A percentile compares a stretch with the other conserved stretches of the same genome.
These are phyloP conservation scores for Geophilus truncorum DNA, from an alignment of 2,888 invertebrate genomes.

Conservation along the genomic window DNA sequence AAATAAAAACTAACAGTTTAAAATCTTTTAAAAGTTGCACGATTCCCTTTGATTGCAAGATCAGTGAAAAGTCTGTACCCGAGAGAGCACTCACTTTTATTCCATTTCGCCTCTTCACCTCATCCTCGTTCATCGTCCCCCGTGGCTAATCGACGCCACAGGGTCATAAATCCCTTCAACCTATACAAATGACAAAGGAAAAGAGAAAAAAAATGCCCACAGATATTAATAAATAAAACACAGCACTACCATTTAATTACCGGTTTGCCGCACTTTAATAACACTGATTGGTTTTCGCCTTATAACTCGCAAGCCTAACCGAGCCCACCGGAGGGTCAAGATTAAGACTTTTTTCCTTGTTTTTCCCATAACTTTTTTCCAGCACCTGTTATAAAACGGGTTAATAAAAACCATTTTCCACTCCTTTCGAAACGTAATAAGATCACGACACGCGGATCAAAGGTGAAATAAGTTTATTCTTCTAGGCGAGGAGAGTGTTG, in stretches of 20 bases:
- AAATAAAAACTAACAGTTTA: not conserved
- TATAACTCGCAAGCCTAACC: too few relatives aligned
- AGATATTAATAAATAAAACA: not conserved
- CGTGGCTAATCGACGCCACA: slow-evolving; percentile 10
- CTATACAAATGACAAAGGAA: not conserved
- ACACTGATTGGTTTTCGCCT: too few relatives aligned
- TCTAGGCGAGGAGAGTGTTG: not conserved
- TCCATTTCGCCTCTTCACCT: slow-evolving; percentile 6
- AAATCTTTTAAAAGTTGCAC: slow-evolving; percentile 2
- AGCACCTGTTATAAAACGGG: too few relatives aligned
- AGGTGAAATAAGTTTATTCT: not conserved
- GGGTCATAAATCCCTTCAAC: not conserved
- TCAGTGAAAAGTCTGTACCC: slow-evolving; percentile 3
- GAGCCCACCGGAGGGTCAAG: too few relatives aligned
- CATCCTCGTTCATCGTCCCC: not conserved
- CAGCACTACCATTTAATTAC: not conserved
- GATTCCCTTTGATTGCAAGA: not conserved
- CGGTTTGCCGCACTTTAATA: not conserved
- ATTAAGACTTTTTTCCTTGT: too few relatives aligned
- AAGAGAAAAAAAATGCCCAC: not conserved
- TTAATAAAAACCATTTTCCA: too few relatives aligned
- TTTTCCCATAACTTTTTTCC: too few relatives aligned
- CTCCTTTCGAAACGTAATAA: not conserved
- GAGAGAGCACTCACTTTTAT: not conserved
- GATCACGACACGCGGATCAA: not conserved